phyloP scores from a whole-genome alignment of 2,113 vertebrate genomes.

The Oncorhynchus gorbuscha region DNA sequence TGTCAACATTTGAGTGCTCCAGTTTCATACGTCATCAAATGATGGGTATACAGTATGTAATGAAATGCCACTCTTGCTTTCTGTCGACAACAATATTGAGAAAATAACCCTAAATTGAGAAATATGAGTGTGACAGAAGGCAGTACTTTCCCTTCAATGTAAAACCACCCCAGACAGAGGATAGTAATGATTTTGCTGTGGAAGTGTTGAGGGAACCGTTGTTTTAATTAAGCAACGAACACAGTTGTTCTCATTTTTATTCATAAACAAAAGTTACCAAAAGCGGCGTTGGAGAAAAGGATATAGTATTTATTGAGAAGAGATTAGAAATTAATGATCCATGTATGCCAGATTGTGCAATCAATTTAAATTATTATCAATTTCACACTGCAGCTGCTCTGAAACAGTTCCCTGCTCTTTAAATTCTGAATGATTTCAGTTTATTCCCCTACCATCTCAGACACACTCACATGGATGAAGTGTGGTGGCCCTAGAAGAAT shows the following conservation, averaged over 20 bases:
- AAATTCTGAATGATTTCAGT: neutral
- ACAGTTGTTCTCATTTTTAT: no score
- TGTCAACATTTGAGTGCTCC: neutral
- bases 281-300: neutral
- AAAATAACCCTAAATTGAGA: neutral
- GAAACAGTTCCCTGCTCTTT: neutral
- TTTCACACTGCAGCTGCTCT: neutral
- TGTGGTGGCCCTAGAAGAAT: neutral
- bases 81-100: neutral
- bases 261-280: constrained; percentile 11
- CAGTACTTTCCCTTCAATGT: neutral
- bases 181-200: neutral
- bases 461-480: neutral
- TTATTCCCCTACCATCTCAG: neutral
- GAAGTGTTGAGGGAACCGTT: neutral
- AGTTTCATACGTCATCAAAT: neutral
- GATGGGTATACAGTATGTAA: neutral
- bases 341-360: no score
- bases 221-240: neutral
- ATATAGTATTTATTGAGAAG: constrained; percentile 1
- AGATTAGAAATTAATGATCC: constrained; percentile 12
- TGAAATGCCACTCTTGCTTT: neutral
- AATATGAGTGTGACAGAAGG: neutral
- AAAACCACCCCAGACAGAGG: neutral
- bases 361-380: no score